A percentile compares a stretch with the other conserved stretches of the same genome.
phyloP scores from a whole-genome alignment of 2,888 invertebrate species.

The Antheraea yamamai region DNA sequence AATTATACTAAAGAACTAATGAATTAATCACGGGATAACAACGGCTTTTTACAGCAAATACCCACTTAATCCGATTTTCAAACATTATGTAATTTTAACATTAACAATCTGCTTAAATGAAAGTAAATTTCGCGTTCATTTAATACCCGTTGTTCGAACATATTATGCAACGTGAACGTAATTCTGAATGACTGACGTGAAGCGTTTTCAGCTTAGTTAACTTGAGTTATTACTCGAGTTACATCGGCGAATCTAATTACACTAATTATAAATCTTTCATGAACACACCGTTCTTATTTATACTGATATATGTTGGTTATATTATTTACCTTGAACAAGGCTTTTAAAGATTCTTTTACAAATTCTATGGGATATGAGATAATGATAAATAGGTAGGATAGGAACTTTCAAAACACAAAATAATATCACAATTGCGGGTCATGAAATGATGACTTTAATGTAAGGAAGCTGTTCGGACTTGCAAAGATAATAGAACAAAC shows the following conservation, averaged over 20 bases:
- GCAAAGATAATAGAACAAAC: no score
- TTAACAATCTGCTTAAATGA: not conserved
- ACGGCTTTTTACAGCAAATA: not conserved
- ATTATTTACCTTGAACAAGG: not conserved
- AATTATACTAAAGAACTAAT: not conserved
- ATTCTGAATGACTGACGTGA: not conserved
- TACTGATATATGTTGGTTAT: not conserved
- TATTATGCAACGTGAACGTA: not conserved
- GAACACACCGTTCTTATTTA: not conserved
- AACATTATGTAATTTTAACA: not conserved
- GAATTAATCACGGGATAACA: not conserved
- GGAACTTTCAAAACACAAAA: no score
- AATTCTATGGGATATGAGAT: not conserved
- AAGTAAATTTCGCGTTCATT: conserved; percentile 1
- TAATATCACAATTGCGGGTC: no score
- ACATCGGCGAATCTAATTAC: conserved; percentile 2
- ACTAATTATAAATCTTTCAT: not conserved
- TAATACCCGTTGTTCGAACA: not conserved
- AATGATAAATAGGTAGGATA: no score
- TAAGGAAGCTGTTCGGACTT: no score
- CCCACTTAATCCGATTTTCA: not conserved
- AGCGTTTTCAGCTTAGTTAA: conserved; percentile 13
- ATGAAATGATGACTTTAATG: no score
- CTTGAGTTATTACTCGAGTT: conserved; percentile 30
- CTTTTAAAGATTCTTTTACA: not conserved